Evolutionary conservation across 2,797 vertebrate species (phyloP).

Genomic region (Protonibea diacanthus): DNA sequence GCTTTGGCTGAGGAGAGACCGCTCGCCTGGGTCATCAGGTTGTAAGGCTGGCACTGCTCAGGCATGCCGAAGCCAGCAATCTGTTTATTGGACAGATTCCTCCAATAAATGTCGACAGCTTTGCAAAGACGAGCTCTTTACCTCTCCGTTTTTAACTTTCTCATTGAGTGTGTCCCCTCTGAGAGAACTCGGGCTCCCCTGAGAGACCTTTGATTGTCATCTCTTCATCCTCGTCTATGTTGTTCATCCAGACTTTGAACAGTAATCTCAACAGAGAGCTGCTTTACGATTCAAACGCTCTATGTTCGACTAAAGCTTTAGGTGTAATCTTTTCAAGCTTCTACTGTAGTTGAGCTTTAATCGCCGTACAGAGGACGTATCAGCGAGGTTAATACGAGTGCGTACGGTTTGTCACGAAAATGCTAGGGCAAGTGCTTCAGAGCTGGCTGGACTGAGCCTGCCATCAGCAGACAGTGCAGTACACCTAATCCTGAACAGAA

Average conservation of each 20-base stretch:
- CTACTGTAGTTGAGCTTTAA: background rate
- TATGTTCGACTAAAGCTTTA: slow-evolving; percentile 1
- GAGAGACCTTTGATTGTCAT: slow-evolving; percentile 35
- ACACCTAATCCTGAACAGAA: slow-evolving; percentile 49
- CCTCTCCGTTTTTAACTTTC: slow-evolving; percentile 3
- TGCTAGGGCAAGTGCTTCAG: slow-evolving; percentile 13
- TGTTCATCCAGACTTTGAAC: background rate
- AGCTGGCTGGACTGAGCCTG: background rate
- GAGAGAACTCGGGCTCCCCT: slow-evolving; percentile 29
- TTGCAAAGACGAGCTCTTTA: slow-evolving; percentile 8
- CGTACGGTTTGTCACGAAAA: background rate
- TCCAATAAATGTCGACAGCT: background rate
- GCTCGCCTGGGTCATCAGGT: slow-evolving; percentile 33
- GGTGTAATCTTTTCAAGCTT: slow-evolving; percentile 3
- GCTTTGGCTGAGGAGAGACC: slow-evolving; percentile 1
- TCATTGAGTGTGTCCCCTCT: slow-evolving; percentile 30
- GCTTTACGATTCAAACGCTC: slow-evolving; percentile 20
- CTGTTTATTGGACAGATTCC: slow-evolving; percentile 9
- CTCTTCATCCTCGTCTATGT: background rate
- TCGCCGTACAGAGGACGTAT: slow-evolving; percentile 9
- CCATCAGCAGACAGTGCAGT: slow-evolving; percentile 9
- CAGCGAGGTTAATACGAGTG: background rate
- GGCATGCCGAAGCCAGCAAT: slow-evolving; percentile 14
- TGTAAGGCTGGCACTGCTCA: slow-evolving; percentile 11
- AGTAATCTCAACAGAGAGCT: slow-evolving; percentile 12